Conservation (phyloP, 2,888 invertebrate species). For the Lochmaea crataegi region DNA sequence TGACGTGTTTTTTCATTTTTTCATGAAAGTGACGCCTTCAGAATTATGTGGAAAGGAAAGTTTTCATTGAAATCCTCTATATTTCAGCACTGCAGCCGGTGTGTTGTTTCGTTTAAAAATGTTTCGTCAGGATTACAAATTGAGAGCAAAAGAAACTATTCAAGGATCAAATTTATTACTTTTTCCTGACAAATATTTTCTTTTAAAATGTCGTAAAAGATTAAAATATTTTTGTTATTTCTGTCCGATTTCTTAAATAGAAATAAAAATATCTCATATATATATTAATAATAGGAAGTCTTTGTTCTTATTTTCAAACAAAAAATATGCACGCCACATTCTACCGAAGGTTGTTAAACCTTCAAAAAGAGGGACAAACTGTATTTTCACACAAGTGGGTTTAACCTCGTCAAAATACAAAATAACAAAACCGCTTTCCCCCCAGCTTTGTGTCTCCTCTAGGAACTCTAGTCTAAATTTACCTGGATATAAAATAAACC, state of each 20-base stretch:
- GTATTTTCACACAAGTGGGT: slow-evolving; percentile 33
- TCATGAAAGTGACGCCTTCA: no score
- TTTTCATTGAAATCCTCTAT: no score
- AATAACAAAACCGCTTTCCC: slow-evolving; percentile 14
- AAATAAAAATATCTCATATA: background rate
- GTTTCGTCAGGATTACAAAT: no score
- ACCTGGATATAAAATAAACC: slow-evolving; percentile 35
- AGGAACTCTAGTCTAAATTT: slow-evolving; percentile 30
- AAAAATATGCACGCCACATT: slow-evolving; percentile 18
- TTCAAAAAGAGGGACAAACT: slow-evolving; percentile 30
- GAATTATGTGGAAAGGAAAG: no score
- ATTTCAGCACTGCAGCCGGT: no score
- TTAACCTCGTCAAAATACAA: slow-evolving; percentile 30
- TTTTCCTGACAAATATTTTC: background rate
- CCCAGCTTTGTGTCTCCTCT: background rate
- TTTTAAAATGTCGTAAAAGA: background rate
- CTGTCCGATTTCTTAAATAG: background rate
- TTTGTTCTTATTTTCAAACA: slow-evolving; percentile 9
- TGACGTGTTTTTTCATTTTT: no score
- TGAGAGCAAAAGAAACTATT: no score
- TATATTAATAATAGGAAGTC: background rate
- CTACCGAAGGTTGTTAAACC: slow-evolving; percentile 32
- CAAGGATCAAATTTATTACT: no score
- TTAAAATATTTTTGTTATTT: background rate
- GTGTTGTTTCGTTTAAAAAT: no score